Evolutionary conservation across 2,113 vertebrate genomes (phyloP).

Genomic region (Phycodurus eques): DNA sequence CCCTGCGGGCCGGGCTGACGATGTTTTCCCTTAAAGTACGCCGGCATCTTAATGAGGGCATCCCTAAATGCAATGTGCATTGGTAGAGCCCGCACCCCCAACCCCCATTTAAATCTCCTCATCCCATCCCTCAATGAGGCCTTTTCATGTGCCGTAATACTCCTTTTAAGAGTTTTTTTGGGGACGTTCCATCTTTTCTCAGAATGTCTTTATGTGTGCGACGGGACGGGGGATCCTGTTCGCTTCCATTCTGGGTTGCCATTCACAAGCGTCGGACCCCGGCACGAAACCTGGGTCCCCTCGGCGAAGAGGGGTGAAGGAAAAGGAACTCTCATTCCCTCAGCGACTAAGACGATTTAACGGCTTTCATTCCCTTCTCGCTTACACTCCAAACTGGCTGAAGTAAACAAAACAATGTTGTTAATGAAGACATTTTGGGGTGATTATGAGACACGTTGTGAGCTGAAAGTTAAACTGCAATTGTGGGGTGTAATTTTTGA

Average conservation of each 20-base stretch:
- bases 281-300: conserved; percentile 61
- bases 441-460: background rate
- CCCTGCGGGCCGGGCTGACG: conserved; percentile 36
- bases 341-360: conserved; percentile 67
- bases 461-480: background rate
- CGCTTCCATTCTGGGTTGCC: conserved; percentile 63
- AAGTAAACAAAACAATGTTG: conserved; percentile 66
- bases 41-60: conserved; percentile 63
- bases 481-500: background rate
- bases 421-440: conserved; percentile 1
- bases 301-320: conserved; percentile 57
- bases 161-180: conserved; percentile 63
- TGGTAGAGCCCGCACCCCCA: conserved; percentile 34
- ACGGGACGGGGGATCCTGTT: conserved; percentile 41
- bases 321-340: conserved; percentile 51
- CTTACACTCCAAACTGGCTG: conserved; percentile 58
- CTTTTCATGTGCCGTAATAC: conserved; percentile 39
- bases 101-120: conserved; percentile 34
- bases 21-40: conserved; percentile 36
- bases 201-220: conserved; percentile 58
- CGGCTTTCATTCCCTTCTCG: conserved; percentile 62
- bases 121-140: conserved; percentile 42
- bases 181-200: conserved; percentile 59
- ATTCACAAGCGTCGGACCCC: conserved; percentile 61
- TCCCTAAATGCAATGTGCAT: conserved; percentile 40